These are phyloP conservation scores for Carcinoscorpius rotundicauda DNA, from an alignment of 1,140 invertebrate species.

Conservation along the genomic window DNA sequence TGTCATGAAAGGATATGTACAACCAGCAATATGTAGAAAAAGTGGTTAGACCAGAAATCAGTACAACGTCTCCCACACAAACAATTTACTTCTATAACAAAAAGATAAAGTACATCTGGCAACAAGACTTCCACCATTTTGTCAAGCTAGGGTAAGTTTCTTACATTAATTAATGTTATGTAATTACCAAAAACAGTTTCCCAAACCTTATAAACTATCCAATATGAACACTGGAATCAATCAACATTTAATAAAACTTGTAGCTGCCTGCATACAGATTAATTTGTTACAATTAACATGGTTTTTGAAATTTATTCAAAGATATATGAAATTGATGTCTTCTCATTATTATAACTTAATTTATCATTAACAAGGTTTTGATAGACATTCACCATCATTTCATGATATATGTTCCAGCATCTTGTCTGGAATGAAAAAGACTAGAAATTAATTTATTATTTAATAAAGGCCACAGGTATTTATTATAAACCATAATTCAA, in stretches of 20 bases:
- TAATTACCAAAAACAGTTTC: no score
- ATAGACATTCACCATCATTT: no score
- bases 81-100: slow-evolving; percentile 30
- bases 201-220: background rate
- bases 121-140: slow-evolving; percentile 25
- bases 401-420: no score
- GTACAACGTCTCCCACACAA: slow-evolving; percentile 1
- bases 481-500: no score
- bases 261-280: background rate
- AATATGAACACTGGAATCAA: background rate
- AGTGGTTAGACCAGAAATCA: slow-evolving; percentile 8
- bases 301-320: no score
- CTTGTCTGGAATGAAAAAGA: no score
- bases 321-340: no score
- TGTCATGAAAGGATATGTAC: slow-evolving; percentile 12
- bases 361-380: no score
- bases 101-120: slow-evolving; percentile 34
- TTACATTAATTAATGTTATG: background rate
- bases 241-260: background rate
- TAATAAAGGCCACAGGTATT: no score
- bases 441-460: no score
- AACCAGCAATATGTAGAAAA: slow-evolving; percentile 21
- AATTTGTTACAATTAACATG: no score
- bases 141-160: slow-evolving; percentile 25
- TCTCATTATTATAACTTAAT: no score